Conservation (phyloP, 2,113 vertebrate genomes). For the Halichoeres trimaculatus region DNA sequence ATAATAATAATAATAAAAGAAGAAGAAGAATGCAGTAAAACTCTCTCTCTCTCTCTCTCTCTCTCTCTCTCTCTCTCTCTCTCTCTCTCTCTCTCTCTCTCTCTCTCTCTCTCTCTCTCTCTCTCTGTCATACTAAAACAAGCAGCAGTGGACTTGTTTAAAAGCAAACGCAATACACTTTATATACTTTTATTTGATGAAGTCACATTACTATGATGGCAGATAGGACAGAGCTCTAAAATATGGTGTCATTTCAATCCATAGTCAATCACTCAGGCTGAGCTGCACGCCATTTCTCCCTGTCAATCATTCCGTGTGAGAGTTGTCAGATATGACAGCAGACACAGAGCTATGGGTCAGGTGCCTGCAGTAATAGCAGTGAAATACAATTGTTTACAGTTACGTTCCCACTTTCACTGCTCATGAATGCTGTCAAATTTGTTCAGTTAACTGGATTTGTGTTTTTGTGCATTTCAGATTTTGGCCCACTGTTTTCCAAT, state of each 20-base stretch:
- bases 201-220: neutral
- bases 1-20: too few relatives aligned
- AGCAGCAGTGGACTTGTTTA: neutral
- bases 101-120: neutral
- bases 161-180: neutral
- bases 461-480: conserved; percentile 6
- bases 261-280: conserved; percentile 63
- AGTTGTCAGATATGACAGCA: conserved; percentile 30
- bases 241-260: conserved; percentile 60
- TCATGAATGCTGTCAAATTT: conserved; percentile 38
- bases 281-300: conserved; percentile 36
- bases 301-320: conserved; percentile 45
- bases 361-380: conserved; percentile 10
- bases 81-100: too few relatives aligned
- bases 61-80: too few relatives aligned
- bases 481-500: conserved; percentile 36
- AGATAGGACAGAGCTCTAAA: neutral
- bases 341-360: conserved; percentile 28
- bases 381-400: conserved; percentile 30
- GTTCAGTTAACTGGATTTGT: neutral
- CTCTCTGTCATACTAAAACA: conserved; percentile 15
- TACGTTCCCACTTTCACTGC: neutral
- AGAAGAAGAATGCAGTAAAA: too few relatives aligned
- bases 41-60: too few relatives aligned
- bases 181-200: neutral